phyloP scores from a whole-genome alignment of 2,113 vertebrate species.

The Bubo blakistoni region DNA sequence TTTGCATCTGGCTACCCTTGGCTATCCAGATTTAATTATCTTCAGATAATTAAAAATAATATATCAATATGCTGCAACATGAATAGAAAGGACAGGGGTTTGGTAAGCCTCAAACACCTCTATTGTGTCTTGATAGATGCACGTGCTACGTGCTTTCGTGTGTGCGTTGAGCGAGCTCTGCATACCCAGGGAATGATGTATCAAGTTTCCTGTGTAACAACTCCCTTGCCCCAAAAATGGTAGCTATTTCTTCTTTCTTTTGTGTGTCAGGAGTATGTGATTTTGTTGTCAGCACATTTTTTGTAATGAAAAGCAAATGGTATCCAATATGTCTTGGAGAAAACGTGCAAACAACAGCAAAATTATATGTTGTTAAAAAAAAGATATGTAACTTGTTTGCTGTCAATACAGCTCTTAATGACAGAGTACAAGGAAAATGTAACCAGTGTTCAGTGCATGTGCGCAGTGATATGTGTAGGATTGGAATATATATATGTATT shows the following conservation, averaged over 20 bases:
- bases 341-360: constrained; percentile 76
- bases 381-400: constrained; percentile 73
- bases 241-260: constrained; percentile 65
- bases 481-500: neutral
- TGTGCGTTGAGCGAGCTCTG: neutral
- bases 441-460: neutral
- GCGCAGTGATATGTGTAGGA: neutral
- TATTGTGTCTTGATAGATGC: neutral
- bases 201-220: neutral
- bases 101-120: neutral
- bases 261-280: constrained; percentile 71
- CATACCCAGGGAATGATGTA: neutral
- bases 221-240: neutral
- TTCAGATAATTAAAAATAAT: constrained; percentile 47
- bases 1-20: constrained; percentile 34
- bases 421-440: constrained; percentile 42
- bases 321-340: constrained; percentile 72
- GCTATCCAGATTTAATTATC: constrained; percentile 41
- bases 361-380: constrained; percentile 75
- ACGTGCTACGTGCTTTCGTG: accelerated
- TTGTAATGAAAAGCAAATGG: constrained; percentile 77
- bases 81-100: neutral
- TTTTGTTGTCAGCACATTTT: constrained; percentile 76
- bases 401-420: constrained; percentile 74
- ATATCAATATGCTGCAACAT: neutral